Percentiles rank a stretch among this genome's conserved stretches.
phyloP scores from a whole-genome alignment of 2,888 invertebrate genomes.

The Chalcosyrphus nemorum region DNA sequence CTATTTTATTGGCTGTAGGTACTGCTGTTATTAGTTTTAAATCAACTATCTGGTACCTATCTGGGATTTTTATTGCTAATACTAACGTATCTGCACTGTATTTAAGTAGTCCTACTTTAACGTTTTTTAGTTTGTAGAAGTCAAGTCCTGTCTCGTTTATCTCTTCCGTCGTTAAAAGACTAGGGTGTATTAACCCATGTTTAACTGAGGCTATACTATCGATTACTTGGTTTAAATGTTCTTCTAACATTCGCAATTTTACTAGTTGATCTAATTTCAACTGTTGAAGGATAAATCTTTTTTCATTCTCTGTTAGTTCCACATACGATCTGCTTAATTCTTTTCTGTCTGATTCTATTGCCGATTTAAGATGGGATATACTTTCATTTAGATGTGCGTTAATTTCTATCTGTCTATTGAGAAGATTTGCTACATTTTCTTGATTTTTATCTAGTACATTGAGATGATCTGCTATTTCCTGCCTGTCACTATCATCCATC shows the following conservation, averaged over 20 bases:
- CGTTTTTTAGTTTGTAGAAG: slow-evolving; percentile 12
- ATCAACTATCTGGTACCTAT: neutral
- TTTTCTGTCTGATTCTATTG: too few relatives aligned
- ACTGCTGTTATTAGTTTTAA: neutral
- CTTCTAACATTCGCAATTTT: slow-evolving; percentile 8
- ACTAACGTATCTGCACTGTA: neutral
- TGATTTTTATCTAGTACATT: neutral
- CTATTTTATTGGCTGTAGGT: neutral
- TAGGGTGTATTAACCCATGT: slow-evolving; percentile 15
- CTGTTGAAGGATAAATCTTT: too few relatives aligned
- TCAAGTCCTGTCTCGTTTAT: too few relatives aligned
- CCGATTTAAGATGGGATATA: neutral
- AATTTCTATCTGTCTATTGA: neutral
- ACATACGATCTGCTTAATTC: neutral
- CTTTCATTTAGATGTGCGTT: too few relatives aligned
- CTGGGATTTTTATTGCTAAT: slow-evolving; percentile 12
- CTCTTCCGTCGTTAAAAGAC: neutral
- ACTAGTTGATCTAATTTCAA: slow-evolving; percentile 17
- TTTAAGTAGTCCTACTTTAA: neutral
- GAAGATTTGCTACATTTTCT: neutral
- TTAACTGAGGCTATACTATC: neutral
- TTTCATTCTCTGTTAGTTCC: slow-evolving; percentile 5
- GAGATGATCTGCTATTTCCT: neutral
- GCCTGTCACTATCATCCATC: neutral
- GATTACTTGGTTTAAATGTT: slow-evolving; percentile 2